Conservation (phyloP, 1,140 invertebrate genomes). For the Archivesica marissinica region DNA sequence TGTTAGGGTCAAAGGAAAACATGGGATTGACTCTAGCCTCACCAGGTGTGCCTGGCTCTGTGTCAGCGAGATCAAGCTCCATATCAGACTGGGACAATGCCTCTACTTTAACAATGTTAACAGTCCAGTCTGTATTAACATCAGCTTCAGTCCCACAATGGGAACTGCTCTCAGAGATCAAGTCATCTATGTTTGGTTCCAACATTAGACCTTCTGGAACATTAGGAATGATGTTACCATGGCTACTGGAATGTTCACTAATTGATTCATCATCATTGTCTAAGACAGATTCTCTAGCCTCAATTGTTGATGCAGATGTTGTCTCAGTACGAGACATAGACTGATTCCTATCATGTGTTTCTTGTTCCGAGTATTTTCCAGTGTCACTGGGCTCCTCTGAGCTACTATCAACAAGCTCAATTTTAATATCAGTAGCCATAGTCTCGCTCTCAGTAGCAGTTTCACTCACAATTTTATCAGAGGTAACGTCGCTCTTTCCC, state of each 20-base stretch:
- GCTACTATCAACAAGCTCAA: not conserved
- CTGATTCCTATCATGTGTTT: not conserved
- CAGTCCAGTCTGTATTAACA: not conserved
- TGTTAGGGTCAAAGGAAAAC: not conserved
- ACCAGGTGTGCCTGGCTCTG: too few species aligned
- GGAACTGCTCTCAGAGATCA: too few species aligned
- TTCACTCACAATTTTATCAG: too few species aligned
- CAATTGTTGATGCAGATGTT: slow-evolving; percentile 13
- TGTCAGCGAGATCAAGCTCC: not conserved
- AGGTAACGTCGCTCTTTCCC: too few species aligned
- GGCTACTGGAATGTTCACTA: not conserved
- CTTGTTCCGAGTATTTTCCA: not conserved
- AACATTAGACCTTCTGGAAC: too few species aligned
- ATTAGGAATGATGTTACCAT: not conserved
- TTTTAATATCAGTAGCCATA: not conserved
- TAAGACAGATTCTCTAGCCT: not conserved
- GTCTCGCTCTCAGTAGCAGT: not conserved
- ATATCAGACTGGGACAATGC: not conserved
- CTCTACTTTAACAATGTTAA: not conserved
- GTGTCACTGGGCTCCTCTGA: not conserved
- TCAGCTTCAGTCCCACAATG: not conserved
- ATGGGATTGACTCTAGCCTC: not conserved
- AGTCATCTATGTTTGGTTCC: too few species aligned
- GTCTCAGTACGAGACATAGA: not conserved
- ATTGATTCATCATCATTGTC: not conserved